Conservation (phyloP, 2,888 invertebrate genomes). For the Calliphora vomitoria region DNA sequence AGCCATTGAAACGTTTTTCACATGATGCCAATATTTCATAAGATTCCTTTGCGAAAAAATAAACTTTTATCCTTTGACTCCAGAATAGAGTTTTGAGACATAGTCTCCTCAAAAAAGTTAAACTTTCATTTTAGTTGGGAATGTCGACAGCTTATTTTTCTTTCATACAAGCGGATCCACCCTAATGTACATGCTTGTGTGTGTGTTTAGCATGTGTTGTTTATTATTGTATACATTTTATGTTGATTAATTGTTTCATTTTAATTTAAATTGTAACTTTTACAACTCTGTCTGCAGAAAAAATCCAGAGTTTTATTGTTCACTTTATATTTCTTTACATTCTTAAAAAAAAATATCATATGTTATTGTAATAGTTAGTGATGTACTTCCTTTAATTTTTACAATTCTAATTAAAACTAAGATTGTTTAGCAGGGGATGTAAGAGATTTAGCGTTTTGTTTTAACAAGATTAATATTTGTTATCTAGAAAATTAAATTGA, state of each 20-base stretch:
- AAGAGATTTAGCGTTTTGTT: conserved; percentile 11
- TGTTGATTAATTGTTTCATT: conserved; percentile 72
- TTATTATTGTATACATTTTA: conserved; percentile 50
- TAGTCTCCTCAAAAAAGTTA: too few relatives aligned
- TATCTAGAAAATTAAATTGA: background rate
- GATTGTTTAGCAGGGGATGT: conserved; percentile 5
- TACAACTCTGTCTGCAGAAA: conserved; percentile 34
- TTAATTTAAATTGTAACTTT: conserved; percentile 69
- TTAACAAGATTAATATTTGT: background rate
- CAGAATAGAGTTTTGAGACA: too few relatives aligned
- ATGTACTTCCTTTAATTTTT: conserved; percentile 11
- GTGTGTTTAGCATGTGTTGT: conserved; percentile 7
- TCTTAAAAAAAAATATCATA: conserved; percentile 5
- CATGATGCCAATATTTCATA: too few relatives aligned
- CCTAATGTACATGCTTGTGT: too few relatives aligned
- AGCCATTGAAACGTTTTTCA: too few relatives aligned
- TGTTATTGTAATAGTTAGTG: background rate
- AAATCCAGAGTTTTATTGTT: conserved; percentile 23
- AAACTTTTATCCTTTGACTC: too few relatives aligned
- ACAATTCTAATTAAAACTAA: conserved; percentile 59
- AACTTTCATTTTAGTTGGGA: too few relatives aligned
- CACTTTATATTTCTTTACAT: background rate
- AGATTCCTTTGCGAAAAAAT: too few relatives aligned
- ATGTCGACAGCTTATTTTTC: too few relatives aligned
- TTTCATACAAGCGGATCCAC: too few relatives aligned